These are phyloP conservation scores for Paradoxurus hermaphroditus DNA, from an alignment of 2,113 vertebrate genomes.

Conservation along the genomic window DNA sequence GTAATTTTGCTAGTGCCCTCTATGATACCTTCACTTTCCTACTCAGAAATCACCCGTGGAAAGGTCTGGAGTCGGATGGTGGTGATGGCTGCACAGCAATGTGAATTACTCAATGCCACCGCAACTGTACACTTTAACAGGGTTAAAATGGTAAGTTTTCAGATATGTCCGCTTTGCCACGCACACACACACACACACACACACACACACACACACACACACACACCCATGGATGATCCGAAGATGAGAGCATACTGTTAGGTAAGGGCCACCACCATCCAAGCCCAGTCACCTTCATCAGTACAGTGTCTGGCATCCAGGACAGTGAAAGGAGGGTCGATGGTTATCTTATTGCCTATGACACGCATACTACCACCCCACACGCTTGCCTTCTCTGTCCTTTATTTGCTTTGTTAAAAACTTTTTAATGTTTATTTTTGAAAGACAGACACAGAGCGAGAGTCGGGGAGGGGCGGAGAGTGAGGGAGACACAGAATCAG, in stretches of 20 bases:
- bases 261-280: background rate
- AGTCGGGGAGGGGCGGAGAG: too few relatives aligned
- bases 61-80: background rate
- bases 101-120: background rate
- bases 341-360: background rate
- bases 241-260: background rate
- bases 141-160: background rate
- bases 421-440: too few relatives aligned
- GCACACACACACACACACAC: background rate
- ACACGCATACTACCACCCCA: accelerated
- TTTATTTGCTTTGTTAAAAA: background rate
- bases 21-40: background rate
- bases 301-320: background rate
- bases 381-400: background rate
- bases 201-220: background rate
- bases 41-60: background rate
- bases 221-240: background rate
- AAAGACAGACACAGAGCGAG: too few relatives aligned
- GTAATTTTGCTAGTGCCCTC: background rate
- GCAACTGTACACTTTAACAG: background rate
- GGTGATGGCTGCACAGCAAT: too few relatives aligned
- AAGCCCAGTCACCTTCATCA: background rate
- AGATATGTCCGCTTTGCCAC: background rate
- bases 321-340: background rate
- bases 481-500: too few relatives aligned